These are phyloP conservation scores for Lingula anatina DNA, from an alignment of 2,888 invertebrate genomes.

Conservation along the genomic window DNA sequence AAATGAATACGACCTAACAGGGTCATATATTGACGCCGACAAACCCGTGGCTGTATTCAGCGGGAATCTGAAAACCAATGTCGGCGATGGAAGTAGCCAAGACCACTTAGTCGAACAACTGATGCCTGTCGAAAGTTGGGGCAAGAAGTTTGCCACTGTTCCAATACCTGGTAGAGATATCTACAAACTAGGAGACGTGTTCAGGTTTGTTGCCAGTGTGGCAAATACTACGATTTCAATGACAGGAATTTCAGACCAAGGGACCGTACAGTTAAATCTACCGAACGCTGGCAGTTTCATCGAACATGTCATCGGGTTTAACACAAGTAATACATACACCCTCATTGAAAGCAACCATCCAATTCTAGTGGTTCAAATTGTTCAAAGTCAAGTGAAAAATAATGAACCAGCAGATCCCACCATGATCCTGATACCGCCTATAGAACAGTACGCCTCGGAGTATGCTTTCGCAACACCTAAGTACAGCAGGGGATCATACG, in stretches of 20 bases:
- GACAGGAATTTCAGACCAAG: background rate
- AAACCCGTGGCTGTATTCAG: constrained; percentile 15
- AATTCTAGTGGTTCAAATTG: constrained; percentile 11
- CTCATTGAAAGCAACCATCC: constrained; percentile 4
- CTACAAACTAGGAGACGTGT: constrained; percentile 12
- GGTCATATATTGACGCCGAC: constrained; percentile 8
- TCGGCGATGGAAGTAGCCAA: constrained; percentile 9
- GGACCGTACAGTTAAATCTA: background rate
- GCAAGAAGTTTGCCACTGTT: constrained; percentile 12
- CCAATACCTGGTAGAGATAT: constrained; percentile 13
- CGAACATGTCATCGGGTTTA: constrained; percentile 6
- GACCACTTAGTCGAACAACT: constrained; percentile 20
- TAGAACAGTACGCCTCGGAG: constrained; percentile 20
- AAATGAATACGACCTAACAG: constrained; percentile 15
- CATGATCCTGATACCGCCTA: constrained; percentile 16
- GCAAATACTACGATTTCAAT: background rate
- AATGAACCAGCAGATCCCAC: constrained; percentile 16
- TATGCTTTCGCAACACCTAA: constrained; percentile 3
- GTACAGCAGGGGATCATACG: constrained; percentile 1
- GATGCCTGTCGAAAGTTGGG: constrained; percentile 16
- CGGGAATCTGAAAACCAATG: constrained; percentile 13
- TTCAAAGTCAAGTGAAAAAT: constrained; percentile 2
- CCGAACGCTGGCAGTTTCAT: constrained; percentile 2
- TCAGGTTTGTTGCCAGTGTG: constrained; percentile 5
- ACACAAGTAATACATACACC: background rate